Base-by-base conservation (phyloP, 2,888 invertebrate genomes). In the Ferdinandea cuprea region DNA sequence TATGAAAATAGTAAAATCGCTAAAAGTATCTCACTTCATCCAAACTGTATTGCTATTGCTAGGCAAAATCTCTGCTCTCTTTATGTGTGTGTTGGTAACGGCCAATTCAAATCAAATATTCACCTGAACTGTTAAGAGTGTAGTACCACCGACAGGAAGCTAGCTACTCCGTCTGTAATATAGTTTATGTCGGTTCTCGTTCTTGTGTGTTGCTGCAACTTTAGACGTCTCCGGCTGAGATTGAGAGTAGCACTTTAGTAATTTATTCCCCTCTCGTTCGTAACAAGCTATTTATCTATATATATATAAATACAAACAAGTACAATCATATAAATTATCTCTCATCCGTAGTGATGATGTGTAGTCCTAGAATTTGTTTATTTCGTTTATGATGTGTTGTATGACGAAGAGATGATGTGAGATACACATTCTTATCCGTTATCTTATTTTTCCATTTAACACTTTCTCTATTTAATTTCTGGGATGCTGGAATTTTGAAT, bases 211-310 rank as follows among this genome's bases (percentile, higher is more conserved):
- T 48, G 17, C 15, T 48, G 0, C 56, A 68, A 69, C 69, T 77
- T 63, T 65, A 68, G 72, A 74, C 61, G 61, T 83, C 74, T 79
- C 65, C 79, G 71, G n/a, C n/a, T n/a, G n/a, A n/a, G n/a, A n/a
- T 74, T 78, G 77, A 80, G 40, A 15, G 30, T 30, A 25, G 74
- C 69, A 84, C 72, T 84, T 74, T 50, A 83, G 77, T 73, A 77
- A 85, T 85, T 85, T 85, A 80, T 85, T 87, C 85, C 72, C 85
- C 84, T 79, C 78, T 83, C 83, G 77, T 85, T 59, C 37, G 61
- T 48, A 44, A 19, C 19, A 5, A 48, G 58, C 48, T 59, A 3
- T 2, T 5, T 25, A 3, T 25, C 25, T 3, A 25, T 25, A 5
- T 25, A 25, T 3, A 25, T 5, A 3, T 25, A 72, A 46, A 54